Percentiles rank a stretch among this genome's conserved stretches.
These are phyloP conservation scores for Sturnus vulgaris DNA, from an alignment of 2,113 vertebrate genomes.

Conservation along the genomic window DNA sequence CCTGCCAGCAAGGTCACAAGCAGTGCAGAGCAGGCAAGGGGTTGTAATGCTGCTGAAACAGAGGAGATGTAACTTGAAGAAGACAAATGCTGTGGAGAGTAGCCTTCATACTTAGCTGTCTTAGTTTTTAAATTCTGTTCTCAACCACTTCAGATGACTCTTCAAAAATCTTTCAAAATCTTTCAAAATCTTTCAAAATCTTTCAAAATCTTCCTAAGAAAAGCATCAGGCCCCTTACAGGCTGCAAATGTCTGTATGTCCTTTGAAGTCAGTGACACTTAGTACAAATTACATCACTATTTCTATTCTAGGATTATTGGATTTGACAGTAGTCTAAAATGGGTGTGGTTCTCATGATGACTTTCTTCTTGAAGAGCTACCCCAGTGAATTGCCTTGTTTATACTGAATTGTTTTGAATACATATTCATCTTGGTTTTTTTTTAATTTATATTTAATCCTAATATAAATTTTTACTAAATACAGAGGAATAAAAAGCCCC, in stretches of 20 bases:
- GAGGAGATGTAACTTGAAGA: neutral
- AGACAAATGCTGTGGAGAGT: neutral
- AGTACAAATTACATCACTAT: neutral
- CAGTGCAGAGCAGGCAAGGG: neutral
- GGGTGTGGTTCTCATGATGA: neutral
- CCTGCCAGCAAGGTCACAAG: neutral
- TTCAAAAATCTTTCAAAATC: neutral
- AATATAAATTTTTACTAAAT: neutral
- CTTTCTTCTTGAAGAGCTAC: neutral
- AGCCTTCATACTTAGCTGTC: neutral
- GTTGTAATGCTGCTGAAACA: neutral
- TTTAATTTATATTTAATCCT: neutral
- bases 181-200: neutral
- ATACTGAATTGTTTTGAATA: neutral
- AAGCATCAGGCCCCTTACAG: neutral
- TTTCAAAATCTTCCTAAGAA: neutral
- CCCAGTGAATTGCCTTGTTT: neutral
- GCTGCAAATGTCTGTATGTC: neutral
- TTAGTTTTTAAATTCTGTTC: neutral
- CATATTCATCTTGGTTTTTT: neutral
- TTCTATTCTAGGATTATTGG: neutral
- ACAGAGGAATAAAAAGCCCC: neutral
- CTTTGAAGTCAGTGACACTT: neutral
- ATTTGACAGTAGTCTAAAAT: neutral
- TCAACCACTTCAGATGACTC: neutral